A percentile compares a stretch with the other conserved stretches of the same genome.
Conservation (phyloP, 1,140 invertebrate species). For the Phocides pigmalion region DNA sequence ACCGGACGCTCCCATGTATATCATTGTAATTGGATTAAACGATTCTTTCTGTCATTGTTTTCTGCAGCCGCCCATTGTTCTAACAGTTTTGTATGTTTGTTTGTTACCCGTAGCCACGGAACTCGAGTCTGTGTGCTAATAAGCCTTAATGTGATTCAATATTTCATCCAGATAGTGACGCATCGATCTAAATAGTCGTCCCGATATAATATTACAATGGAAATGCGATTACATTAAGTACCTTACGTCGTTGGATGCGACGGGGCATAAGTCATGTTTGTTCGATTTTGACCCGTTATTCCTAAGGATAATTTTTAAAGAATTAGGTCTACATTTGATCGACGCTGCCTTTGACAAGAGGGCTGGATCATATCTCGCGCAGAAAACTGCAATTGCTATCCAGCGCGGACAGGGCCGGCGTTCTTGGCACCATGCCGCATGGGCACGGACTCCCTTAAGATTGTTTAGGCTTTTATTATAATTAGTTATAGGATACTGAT, state of each 20-base stretch:
- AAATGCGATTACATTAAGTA: constrained; percentile 37
- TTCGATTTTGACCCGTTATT: constrained; percentile 10
- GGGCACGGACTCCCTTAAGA: no score
- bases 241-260: constrained; percentile 9
- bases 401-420: no score
- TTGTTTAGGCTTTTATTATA: no score
- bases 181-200: constrained; percentile 35
- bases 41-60: constrained; percentile 77
- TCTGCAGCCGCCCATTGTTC: constrained; percentile 68
- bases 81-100: constrained; percentile 54
- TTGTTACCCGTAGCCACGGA: constrained; percentile 34
- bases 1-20: constrained; percentile 50
- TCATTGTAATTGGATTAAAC: constrained; percentile 80
- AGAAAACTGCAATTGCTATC: no score
- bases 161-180: constrained; percentile 65
- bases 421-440: no score
- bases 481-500: no score
- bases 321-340: no score
- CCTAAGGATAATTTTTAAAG: no score
- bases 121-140: constrained; percentile 65
- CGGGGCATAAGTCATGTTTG: constrained; percentile 7
- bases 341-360: no score
- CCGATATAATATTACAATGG: constrained; percentile 40
- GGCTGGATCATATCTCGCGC: no score
- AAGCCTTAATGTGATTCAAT: constrained; percentile 73